These are phyloP conservation scores for Chrysina gloriosa DNA, from an alignment of 2,888 invertebrate species.

Conservation along the genomic window DNA sequence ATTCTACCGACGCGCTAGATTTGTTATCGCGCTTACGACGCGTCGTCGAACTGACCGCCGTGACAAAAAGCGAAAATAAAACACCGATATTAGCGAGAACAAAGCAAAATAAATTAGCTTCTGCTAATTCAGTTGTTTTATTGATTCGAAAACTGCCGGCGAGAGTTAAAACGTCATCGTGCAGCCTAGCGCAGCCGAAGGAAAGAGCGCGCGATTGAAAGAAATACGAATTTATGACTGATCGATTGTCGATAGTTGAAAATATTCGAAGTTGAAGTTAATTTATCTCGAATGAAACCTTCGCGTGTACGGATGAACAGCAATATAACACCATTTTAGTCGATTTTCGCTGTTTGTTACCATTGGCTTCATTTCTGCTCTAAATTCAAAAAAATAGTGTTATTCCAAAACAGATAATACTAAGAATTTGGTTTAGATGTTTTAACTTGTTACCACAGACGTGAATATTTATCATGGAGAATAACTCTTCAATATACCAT, in stretches of 20 bases:
- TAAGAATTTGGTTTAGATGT: too few species aligned
- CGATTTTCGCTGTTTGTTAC: too few species aligned
- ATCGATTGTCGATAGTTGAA: conserved; percentile 9
- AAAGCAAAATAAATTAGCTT: conserved; percentile 24
- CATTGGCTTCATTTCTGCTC: too few species aligned
- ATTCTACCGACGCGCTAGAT: too few species aligned
- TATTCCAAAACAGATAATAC: too few species aligned
- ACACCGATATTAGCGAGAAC: conserved; percentile 26
- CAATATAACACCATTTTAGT: too few species aligned
- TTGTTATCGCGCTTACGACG: too few species aligned
- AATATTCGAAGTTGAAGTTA: neutral
- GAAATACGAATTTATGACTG: conserved; percentile 5
- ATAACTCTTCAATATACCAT: too few species aligned
- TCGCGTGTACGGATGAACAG: too few species aligned
- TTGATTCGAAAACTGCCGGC: conserved; percentile 12
- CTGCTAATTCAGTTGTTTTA: conserved; percentile 29
- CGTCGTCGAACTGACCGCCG: neutral
- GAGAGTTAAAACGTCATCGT: neutral
- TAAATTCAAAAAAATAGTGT: too few species aligned
- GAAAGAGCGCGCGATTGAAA: neutral
- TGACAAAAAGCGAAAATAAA: conserved; percentile 29
- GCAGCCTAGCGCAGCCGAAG: neutral
- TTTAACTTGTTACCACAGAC: too few species aligned
- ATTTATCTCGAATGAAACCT: conserved; percentile 1
- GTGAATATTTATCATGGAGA: too few species aligned